A percentile compares a stretch with the other conserved stretches of the same genome.
Conservation (phyloP, 2,888 invertebrate genomes). For the Apodemia hepburni region DNA sequence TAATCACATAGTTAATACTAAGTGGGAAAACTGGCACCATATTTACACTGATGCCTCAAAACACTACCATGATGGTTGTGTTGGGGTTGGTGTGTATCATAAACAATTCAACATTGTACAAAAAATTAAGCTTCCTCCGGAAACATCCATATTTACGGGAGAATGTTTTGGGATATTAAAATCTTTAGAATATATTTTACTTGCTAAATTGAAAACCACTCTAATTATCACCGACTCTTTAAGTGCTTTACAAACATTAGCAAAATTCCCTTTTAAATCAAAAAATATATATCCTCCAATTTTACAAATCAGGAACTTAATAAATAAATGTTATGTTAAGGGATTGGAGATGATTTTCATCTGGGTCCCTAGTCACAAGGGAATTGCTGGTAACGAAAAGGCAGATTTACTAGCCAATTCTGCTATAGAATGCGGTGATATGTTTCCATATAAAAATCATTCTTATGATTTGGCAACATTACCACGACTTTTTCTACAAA, state of each 20-base stretch:
- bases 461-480: background rate
- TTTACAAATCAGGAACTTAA: slow-evolving; percentile 45
- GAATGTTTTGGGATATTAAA: slow-evolving; percentile 19
- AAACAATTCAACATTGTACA: slow-evolving; percentile 8
- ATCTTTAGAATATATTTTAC: slow-evolving; percentile 13
- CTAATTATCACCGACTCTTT: slow-evolving; percentile 17
- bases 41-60: slow-evolving; percentile 18
- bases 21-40: slow-evolving; percentile 14
- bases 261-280: slow-evolving; percentile 11
- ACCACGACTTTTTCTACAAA: background rate
- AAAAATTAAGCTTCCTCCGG: slow-evolving; percentile 19
- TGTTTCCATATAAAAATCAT: background rate
- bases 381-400: background rate
- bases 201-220: slow-evolving; percentile 8
- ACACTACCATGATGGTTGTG: background rate
- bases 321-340: background rate
- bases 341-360: background rate
- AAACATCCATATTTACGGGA: slow-evolving; percentile 17
- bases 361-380: background rate
- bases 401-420: background rate
- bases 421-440: background rate
- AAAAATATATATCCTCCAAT: slow-evolving; percentile 1
- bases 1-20: slow-evolving; percentile 5
- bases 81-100: slow-evolving; percentile 9
- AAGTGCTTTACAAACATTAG: slow-evolving; percentile 11